Evolutionary conservation across 2,113 vertebrate genomes (phyloP).

Genomic region (Austrofundulus limnaeus): DNA sequence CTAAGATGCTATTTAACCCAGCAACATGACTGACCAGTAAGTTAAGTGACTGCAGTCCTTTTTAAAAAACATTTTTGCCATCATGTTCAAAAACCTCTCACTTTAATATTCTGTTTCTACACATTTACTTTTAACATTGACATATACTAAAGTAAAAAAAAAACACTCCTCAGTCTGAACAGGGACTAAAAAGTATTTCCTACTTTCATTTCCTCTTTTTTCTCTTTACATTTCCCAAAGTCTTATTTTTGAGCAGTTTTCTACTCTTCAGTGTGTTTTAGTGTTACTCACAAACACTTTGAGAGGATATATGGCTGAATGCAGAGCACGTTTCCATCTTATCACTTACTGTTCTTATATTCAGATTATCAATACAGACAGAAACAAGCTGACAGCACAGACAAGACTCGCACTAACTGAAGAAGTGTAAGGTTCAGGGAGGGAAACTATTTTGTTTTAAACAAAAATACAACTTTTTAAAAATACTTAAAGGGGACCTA

Average conservation of each 20-base stretch:
- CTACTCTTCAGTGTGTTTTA: slow-evolving; percentile 2
- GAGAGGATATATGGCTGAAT: slow-evolving; percentile 9
- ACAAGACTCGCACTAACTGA: too few relatives aligned
- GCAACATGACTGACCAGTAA: neutral
- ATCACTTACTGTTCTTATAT: slow-evolving; percentile 17
- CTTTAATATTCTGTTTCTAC: neutral
- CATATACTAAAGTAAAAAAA: too few relatives aligned
- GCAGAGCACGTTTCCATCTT: slow-evolving; percentile 16
- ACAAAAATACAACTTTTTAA: too few relatives aligned
- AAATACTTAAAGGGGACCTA: too few relatives aligned
- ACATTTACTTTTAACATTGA: too few relatives aligned
- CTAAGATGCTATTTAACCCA: neutral
- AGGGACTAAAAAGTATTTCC: slow-evolving; percentile 26
- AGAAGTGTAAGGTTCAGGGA: neutral
- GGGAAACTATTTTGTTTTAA: neutral
- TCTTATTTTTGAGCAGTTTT: slow-evolving; percentile 10
- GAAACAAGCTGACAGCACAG: slow-evolving; percentile 11
- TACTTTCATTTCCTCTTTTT: slow-evolving; percentile 50
- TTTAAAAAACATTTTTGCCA: neutral
- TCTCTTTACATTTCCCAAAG: slow-evolving; percentile 1
- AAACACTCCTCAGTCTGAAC: too few relatives aligned
- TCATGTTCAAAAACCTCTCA: neutral
- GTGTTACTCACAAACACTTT: slow-evolving; percentile 20
- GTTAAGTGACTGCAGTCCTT: neutral
- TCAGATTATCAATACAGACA: slow-evolving; percentile 36